A percentile compares a stretch with the other conserved stretches of the same genome.
Evolutionary conservation across 2,888 invertebrate species (phyloP).

Genomic region (Mimachlamys varia): DNA sequence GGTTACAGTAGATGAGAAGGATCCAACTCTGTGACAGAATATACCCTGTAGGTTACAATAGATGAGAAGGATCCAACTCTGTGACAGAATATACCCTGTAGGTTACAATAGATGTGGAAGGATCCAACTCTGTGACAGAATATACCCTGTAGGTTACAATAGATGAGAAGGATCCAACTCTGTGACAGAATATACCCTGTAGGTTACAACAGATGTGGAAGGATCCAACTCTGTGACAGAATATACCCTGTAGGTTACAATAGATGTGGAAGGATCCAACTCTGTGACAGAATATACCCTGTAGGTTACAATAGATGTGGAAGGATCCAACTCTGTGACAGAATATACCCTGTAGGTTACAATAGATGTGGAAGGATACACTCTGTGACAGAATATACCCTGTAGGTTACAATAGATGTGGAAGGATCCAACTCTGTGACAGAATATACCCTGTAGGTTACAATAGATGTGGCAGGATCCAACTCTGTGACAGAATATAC

Average conservation of each 20-base stretch:
- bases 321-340: neutral
- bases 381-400: neutral
- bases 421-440: neutral
- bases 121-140: neutral
- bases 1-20: neutral
- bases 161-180: neutral
- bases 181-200: neutral
- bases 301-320: neutral
- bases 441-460: neutral
- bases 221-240: neutral
- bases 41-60: no score
- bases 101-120: neutral
- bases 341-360: neutral
- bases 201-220: neutral
- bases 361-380: neutral
- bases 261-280: neutral
- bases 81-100: neutral
- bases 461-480: neutral
- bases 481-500: neutral
- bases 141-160: neutral
- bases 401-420: no score
- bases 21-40: neutral
- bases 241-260: neutral
- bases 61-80: neutral
- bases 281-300: neutral